Percentiles rank a stretch among this genome's conserved stretches.
phyloP scores from a whole-genome alignment of 2,888 invertebrate genomes.

The Aporophyla nigra region DNA sequence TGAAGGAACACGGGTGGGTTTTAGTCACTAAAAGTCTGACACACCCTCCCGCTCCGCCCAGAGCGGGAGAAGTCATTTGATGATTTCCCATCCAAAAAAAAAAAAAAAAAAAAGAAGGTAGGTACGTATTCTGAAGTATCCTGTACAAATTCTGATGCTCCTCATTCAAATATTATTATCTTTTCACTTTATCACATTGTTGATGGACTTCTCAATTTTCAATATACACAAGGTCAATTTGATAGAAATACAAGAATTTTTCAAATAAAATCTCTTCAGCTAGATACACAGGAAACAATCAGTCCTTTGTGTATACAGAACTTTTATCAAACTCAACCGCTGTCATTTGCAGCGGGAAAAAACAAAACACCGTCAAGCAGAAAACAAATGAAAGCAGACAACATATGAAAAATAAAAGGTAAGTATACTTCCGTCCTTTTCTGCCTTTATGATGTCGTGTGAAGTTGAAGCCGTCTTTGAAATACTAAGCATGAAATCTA shows the following conservation, averaged over 20 bases:
- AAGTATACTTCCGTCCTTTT: neutral
- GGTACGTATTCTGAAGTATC: neutral
- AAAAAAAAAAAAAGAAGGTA: too few relatives aligned
- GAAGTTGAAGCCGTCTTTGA: conserved; percentile 25
- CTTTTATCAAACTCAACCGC: conserved; percentile 11
- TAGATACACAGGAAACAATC: conserved; percentile 8
- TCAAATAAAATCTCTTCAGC: neutral
- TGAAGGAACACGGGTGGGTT: too few relatives aligned
- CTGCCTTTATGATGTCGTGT: neutral
- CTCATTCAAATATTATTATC: neutral
- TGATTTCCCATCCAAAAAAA: too few relatives aligned
- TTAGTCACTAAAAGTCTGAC: too few relatives aligned
- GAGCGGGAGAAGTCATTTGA: too few relatives aligned
- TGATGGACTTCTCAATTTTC: neutral
- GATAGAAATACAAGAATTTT: neutral
- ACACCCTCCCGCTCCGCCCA: too few relatives aligned
- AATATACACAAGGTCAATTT: neutral
- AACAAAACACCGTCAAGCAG: conserved; percentile 9
- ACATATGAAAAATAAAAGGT: neutral
- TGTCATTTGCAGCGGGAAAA: conserved; percentile 34
- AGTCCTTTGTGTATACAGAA: conserved; percentile 15
- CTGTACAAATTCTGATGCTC: neutral
- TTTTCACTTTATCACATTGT: neutral
- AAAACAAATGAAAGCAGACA: conserved; percentile 21
- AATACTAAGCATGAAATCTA: conserved; percentile 18